Conservation (phyloP, 2,113 vertebrate species). For the Dromiciops gliroides region DNA sequence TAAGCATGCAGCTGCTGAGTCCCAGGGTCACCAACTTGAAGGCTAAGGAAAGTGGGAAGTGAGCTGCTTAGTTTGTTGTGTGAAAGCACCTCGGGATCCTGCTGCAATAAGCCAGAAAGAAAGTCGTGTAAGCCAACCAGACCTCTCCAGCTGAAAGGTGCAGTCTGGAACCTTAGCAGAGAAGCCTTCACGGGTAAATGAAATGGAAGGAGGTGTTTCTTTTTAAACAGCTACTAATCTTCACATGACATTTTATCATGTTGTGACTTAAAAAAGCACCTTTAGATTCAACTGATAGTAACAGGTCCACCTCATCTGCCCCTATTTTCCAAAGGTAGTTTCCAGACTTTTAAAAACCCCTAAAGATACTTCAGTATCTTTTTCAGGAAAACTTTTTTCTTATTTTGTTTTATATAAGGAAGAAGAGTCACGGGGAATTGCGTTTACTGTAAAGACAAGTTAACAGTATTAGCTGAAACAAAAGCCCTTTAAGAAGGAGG, state of each 20-base stretch:
- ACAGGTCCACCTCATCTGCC: background rate
- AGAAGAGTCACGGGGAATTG: conserved; percentile 66
- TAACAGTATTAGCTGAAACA: conserved; percentile 59
- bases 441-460: conserved; percentile 73
- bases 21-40: background rate
- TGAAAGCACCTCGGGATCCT: background rate
- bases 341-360: background rate
- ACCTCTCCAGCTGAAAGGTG: conserved; percentile 19
- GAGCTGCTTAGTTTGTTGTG: background rate
- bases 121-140: background rate
- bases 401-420: conserved; percentile 49
- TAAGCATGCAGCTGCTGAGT: conserved; percentile 35
- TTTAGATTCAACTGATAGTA: background rate
- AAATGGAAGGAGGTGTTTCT: conserved; percentile 66
- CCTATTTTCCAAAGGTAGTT: background rate
- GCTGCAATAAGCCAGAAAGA: background rate
- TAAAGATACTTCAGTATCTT: too few species aligned
- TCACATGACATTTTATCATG: conserved; percentile 69
- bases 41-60: background rate
- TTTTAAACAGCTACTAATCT: conserved; percentile 61
- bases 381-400: conserved; percentile 27
- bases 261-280: conserved; percentile 64
- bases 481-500: conserved; percentile 67
- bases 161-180: background rate
- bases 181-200: conserved; percentile 63